Evolutionary conservation across 2,113 vertebrate species (phyloP), one percentile per base, ranked within the genome.

Genomic region (Bos indicus): DNA sequence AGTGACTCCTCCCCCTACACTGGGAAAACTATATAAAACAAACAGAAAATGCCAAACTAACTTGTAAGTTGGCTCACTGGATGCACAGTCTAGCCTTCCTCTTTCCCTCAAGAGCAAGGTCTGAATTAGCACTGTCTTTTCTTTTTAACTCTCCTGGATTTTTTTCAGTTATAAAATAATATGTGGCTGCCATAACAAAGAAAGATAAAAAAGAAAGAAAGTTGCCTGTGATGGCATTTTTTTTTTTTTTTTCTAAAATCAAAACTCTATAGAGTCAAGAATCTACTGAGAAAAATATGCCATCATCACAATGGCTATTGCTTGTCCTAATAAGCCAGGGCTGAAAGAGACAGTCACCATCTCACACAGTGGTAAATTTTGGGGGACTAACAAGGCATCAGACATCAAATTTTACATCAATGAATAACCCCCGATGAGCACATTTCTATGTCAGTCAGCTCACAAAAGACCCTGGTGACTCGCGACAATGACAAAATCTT

Each of bases 381-480:
- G 1, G 48, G 52, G 62, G 16, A 91, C 89, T 52, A 97, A 48
- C 60, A 93, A 97, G 93, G 85, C 26, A 77, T 33, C 94, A 93
- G 86, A 96, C 82, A 84, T 67, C 71, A 93, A 90, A 87, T 87
- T 95, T 89, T 19, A 71, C 86, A 97, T 93, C 93, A 97, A 54
- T 90, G 86, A 95, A 43, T 57, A 89, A 87, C 87, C 91, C 95
- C 96, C 25, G 36, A 83, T 40, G 92, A 56, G 77, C 10, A 81
- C 52, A 91, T 97, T 97, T 98, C 95, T 94, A 60, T 90, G 94
- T 78, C 85, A 96, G 82, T 62, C 82, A 11, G 77, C 88, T 91
- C 96, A 97, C 81, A 93, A 93, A 97, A 94, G 89, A 80, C 78
- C 57, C 86, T 13, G 54, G 78, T 56, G 89, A 95, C 91, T 94